These are phyloP conservation scores for Laticauda laticaudata DNA, from an alignment of 2,113 vertebrate species.

Conservation along the genomic window DNA sequence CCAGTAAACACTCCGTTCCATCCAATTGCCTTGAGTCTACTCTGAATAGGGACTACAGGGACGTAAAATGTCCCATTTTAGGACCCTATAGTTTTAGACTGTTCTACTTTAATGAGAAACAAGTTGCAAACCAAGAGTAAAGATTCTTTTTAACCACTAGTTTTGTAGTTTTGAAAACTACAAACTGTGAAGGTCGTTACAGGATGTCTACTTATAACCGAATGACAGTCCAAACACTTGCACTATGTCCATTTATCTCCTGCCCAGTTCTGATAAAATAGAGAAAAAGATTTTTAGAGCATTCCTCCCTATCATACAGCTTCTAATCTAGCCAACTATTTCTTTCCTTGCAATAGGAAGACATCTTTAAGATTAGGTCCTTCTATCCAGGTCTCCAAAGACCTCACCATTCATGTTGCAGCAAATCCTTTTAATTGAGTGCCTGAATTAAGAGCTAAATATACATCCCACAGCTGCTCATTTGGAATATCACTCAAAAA, in stretches of 20 bases:
- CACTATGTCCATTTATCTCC: background rate
- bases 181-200: background rate
- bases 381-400: conserved; percentile 48
- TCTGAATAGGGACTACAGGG: too few species aligned
- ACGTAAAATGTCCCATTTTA: too few species aligned
- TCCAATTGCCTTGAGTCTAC: too few species aligned
- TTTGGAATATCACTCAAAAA: conserved; percentile 32
- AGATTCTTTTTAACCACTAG: background rate
- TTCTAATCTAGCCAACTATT: conserved; percentile 5
- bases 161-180: background rate
- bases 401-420: conserved; percentile 41
- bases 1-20: too few species aligned
- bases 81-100: too few species aligned
- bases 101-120: background rate
- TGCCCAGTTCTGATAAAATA: background rate
- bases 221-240: too few species aligned
- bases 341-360: background rate
- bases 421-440: conserved; percentile 56
- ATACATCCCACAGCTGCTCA: conserved; percentile 61
- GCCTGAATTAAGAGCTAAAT: conserved; percentile 65
- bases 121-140: background rate
- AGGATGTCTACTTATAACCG: background rate
- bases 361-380: conserved; percentile 49
- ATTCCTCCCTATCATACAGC: background rate
- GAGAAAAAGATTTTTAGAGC: background rate